phyloP scores from a whole-genome alignment of 2,113 vertebrate genomes.

The Theropithecus gelada region DNA sequence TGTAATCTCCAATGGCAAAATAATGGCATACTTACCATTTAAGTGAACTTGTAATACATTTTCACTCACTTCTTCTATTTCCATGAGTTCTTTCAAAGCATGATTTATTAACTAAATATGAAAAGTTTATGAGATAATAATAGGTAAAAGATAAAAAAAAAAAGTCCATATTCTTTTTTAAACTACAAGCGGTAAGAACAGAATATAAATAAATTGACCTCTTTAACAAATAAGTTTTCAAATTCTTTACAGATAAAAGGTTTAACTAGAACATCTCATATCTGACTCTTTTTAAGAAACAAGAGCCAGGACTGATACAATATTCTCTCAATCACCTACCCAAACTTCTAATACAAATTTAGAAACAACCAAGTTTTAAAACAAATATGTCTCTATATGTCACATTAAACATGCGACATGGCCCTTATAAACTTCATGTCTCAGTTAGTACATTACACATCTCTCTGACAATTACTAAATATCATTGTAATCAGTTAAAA shows the following conservation, averaged over 20 bases:
- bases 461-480: not conserved
- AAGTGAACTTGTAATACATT: constrained; percentile 93
- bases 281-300: not conserved
- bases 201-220: not conserved
- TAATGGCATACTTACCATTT: constrained; percentile 87
- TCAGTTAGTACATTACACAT: not conserved
- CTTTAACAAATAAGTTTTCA: constrained; percentile 19
- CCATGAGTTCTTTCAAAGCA: constrained; percentile 89
- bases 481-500: not conserved
- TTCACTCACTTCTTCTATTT: constrained; percentile 85
- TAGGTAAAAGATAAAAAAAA: not conserved
- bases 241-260: not conserved
- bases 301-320: not conserved
- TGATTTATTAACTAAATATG: constrained; percentile 86
- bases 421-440: not conserved
- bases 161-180: not conserved
- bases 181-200: not conserved
- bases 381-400: not conserved
- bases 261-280: not conserved
- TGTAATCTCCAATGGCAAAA: constrained; percentile 15
- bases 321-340: not conserved
- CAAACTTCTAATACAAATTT: not conserved
- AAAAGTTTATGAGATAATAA: constrained; percentile 3
- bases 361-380: constrained; percentile 16
- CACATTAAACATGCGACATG: not conserved